These are phyloP conservation scores for Netelia melanura DNA, from an alignment of 2,888 invertebrate species.

Conservation along the genomic window DNA sequence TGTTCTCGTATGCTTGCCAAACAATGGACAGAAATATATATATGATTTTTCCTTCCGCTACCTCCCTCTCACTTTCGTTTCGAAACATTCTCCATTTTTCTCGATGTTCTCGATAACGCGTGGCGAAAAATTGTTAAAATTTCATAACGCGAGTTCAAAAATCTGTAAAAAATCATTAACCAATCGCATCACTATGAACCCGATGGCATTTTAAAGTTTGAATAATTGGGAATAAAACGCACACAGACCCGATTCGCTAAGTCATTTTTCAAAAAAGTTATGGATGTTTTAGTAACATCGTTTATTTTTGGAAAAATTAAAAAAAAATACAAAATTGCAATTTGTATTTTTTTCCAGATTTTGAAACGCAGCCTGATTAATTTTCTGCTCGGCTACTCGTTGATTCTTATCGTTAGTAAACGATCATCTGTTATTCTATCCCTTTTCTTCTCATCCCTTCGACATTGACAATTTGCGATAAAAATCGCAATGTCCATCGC, in stretches of 20 bases:
- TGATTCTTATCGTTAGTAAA: not conserved
- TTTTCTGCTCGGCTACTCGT: not conserved
- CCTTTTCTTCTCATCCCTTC: not conserved
- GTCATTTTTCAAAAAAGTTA: no score
- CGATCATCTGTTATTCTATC: not conserved
- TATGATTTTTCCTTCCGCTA: slow-evolving; percentile 36
- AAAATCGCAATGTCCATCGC: slow-evolving; percentile 47
- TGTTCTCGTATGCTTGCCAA: slow-evolving; percentile 56
- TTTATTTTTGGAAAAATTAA: not conserved
- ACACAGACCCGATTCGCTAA: no score
- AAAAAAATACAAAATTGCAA: not conserved
- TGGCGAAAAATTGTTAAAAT: not conserved
- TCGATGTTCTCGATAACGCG: not conserved
- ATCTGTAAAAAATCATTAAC: no score
- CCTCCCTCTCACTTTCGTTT: not conserved
- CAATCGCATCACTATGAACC: no score
- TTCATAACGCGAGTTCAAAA: no score
- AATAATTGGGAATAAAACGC: no score
- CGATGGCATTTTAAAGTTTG: no score
- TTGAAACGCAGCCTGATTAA: no score
- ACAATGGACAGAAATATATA: slow-evolving; percentile 65
- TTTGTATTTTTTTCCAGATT: not conserved
- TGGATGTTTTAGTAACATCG: no score
- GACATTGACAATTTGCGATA: slow-evolving; percentile 39
- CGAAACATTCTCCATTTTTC: not conserved